Conservation (phyloP, 1,140 invertebrate species). For the Drosophila subobscura region DNA sequence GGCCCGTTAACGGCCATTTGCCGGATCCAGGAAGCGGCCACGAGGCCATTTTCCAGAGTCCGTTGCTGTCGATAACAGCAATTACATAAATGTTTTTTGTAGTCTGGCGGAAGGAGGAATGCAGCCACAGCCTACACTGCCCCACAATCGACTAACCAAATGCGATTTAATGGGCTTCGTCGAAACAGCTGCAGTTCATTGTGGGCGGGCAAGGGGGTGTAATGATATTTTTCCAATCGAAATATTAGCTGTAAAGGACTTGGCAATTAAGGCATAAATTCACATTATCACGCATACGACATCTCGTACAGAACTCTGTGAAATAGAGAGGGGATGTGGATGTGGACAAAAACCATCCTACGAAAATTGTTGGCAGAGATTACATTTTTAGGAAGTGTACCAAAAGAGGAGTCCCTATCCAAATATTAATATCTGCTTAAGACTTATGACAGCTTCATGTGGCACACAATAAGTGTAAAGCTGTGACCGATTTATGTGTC, state of each 20-base stretch:
- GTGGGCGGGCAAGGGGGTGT: neutral
- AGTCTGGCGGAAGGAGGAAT: neutral
- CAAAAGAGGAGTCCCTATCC: no score
- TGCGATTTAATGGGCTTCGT: conserved; percentile 64
- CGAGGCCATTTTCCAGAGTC: conserved; percentile 58
- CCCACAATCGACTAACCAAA: conserved; percentile 49
- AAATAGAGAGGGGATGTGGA: neutral
- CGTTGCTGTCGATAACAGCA: conserved; percentile 75
- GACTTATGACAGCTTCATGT: no score
- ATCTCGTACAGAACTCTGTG: conserved; percentile 11
- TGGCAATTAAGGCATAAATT: conserved; percentile 73
- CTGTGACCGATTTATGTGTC: no score
- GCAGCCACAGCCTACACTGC: conserved; percentile 41
- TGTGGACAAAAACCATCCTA: neutral
- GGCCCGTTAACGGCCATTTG: conserved; percentile 55
- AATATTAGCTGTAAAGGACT: conserved; percentile 25
- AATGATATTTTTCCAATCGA: conserved; percentile 27
- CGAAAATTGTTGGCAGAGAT: neutral
- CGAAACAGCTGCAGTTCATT: conserved; percentile 56
- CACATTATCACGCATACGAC: conserved; percentile 55
- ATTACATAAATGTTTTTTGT: conserved; percentile 80
- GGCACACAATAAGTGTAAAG: no score
- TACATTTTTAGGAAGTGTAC: neutral
- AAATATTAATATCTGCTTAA: no score
- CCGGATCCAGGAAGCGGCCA: conserved; percentile 24